These are phyloP conservation scores for Xiphophorus hellerii DNA, from an alignment of 2,113 vertebrate genomes.

Conservation along the genomic window DNA sequence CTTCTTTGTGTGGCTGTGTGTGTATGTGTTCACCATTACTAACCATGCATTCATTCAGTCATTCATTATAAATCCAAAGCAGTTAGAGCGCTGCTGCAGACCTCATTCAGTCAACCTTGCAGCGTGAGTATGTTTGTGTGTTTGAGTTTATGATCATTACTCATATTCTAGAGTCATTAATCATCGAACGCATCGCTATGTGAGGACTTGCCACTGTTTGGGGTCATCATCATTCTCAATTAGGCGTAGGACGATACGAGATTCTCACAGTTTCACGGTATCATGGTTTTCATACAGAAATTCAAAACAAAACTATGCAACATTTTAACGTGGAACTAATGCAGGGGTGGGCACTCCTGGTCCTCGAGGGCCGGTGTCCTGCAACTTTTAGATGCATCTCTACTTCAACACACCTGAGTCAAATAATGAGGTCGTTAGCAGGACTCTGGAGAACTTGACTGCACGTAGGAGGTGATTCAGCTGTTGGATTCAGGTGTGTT, in stretches of 20 bases:
- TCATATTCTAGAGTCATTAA: neutral
- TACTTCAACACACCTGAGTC: no score
- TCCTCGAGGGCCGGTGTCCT: no score
- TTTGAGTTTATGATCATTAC: neutral
- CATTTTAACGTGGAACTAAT: neutral
- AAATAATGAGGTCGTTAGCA: no score
- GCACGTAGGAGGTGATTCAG: no score
- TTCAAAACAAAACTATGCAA: neutral
- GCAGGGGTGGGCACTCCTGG: no score
- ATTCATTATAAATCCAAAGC: slow-evolving; percentile 61
- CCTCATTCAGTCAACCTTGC: slow-evolving; percentile 56
- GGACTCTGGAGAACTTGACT: no score
- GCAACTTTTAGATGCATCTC: no score
- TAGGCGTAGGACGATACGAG: no score
- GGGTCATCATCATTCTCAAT: neutral
- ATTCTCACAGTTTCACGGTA: no score
- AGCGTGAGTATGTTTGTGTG: slow-evolving; percentile 1
- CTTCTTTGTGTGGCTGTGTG: slow-evolving; percentile 55
- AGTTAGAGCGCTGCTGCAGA: slow-evolving; percentile 52
- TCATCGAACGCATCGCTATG: slow-evolving; percentile 2
- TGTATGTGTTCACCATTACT: slow-evolving; percentile 34
- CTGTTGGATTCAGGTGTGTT: no score
- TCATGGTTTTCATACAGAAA: no score
- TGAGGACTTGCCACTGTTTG: neutral
- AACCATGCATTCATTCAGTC: slow-evolving; percentile 64